Base-by-base conservation (phyloP, 2,888 invertebrate species). In the Trissolcus brochymenae region DNA sequence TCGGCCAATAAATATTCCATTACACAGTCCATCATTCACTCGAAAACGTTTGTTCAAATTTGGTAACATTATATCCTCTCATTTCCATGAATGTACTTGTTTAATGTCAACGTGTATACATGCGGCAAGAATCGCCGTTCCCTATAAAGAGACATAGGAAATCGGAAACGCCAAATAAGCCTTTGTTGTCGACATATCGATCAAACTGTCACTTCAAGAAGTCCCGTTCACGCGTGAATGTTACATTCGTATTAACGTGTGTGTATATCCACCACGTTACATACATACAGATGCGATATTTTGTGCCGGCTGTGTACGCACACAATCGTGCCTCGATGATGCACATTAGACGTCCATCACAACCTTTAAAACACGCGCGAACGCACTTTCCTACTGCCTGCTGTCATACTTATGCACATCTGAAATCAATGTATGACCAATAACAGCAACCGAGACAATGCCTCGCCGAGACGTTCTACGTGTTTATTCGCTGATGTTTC, bases 141-240 rank as follows among this genome's bases (percentile, higher is more conserved):
- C 53, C 70, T 78, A 78, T 78, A 78, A 74, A 78, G 78, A 70
- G 78, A 74, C 70, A 74, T 74, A 78, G 75, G 75, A 75, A 71
- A 72, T 78, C 75, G 78, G 78, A 78, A 78, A 78, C 74, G 71
- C 78, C 75, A 78, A 78, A 78, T 78, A 79, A 76, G 78, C 78
- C 75, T 75, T 79, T 72, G 75, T 79, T 76, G 76, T 59, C 78
- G 75, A 72, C 75, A 73, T 79, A 79, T 79, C 78, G 78, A 79
- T 79, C 78, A 79, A 79, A 79, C 78, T 79, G 78, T 79, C 78
- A 76, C 78, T 78, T 71, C 55, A 72, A 65, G 71, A 72, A 78
- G 78, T 78, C 75, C 78, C 71, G 78, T 73, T 78, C 75, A 71
- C 78, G 78, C 75, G 78, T 78, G 78, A 70, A 78, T 66, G 75